These are phyloP conservation scores for Drosophila auraria DNA, from an alignment of 1,140 invertebrate genomes.

Conservation along the genomic window DNA sequence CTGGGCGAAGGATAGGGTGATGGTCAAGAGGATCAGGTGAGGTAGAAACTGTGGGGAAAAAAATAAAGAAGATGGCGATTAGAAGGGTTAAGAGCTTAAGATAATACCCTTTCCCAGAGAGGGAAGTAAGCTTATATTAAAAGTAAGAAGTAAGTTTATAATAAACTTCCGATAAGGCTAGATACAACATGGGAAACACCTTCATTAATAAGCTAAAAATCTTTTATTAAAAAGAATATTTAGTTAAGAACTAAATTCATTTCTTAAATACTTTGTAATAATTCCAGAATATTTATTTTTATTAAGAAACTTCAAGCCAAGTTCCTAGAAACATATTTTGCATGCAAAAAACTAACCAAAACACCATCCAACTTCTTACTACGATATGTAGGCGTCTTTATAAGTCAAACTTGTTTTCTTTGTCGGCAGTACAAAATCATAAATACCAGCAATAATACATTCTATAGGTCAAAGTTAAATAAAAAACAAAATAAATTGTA, in stretches of 20 bases:
- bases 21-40: constrained; percentile 33
- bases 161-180: no score
- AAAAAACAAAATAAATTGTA: background rate
- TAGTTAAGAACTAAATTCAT: no score
- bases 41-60: constrained; percentile 8
- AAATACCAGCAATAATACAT: background rate
- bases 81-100: background rate
- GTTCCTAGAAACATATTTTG: no score
- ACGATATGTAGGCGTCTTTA: background rate
- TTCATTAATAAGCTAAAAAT: no score
- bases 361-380: background rate
- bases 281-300: no score
- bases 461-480: background rate
- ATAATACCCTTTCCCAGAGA: background rate
- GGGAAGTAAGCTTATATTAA: no score
- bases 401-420: background rate
- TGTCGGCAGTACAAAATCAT: background rate
- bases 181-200: no score
- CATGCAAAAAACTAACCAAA: no score
- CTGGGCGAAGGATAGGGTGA: constrained; percentile 14
- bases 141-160: no score
- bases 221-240: no score
- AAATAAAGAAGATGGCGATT: background rate
- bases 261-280: no score
- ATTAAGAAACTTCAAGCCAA: no score